These are phyloP conservation scores for Passer montanus DNA, from an alignment of 2,113 vertebrate species.

Conservation along the genomic window DNA sequence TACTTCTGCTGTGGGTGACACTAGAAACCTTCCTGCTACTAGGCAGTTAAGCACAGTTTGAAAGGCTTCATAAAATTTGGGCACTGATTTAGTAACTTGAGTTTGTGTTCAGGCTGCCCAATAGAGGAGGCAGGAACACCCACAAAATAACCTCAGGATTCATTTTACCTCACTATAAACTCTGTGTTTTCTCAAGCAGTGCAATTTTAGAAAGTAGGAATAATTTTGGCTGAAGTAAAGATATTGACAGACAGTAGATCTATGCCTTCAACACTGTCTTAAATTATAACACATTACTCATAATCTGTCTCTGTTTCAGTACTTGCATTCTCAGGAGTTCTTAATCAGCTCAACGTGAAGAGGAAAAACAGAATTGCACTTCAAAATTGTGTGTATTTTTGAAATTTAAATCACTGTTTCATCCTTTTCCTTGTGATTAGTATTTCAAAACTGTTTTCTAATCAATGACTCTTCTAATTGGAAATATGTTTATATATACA, in stretches of 20 bases:
- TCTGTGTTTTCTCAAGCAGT: neutral
- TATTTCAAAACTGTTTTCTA: neutral
- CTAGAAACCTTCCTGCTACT: neutral
- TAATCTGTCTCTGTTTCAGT: neutral
- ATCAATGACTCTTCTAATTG: neutral
- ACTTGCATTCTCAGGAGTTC: neutral
- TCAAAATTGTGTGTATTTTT: neutral
- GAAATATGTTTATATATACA: neutral
- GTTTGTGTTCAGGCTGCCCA: neutral
- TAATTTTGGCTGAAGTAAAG: neutral
- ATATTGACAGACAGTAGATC: neutral
- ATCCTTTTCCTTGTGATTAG: neutral
- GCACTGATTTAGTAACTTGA: neutral
- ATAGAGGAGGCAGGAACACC: neutral
- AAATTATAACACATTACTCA: neutral
- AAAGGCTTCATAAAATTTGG: slow-evolving; percentile 11
- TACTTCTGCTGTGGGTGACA: neutral
- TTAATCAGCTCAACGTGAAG: neutral
- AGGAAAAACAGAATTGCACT: neutral
- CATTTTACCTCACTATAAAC: neutral
- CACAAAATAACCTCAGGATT: neutral
- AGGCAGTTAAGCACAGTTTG: neutral
- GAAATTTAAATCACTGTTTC: neutral
- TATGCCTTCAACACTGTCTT: neutral
- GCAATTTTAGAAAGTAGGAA: neutral